Conservation (phyloP, 2,888 invertebrate species). For the Alentia gelatinosa region DNA sequence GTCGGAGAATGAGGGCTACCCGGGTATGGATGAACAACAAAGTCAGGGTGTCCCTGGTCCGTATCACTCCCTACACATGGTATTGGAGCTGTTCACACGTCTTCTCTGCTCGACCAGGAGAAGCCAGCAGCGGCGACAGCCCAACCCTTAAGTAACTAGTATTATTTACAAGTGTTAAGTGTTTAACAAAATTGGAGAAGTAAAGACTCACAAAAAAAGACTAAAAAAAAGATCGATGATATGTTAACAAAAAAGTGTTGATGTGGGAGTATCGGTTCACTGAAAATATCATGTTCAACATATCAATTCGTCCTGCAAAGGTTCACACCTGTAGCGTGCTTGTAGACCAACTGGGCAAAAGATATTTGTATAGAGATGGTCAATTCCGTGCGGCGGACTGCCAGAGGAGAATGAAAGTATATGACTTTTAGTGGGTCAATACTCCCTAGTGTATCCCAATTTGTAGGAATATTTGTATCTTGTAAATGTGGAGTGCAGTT, state of each 20-base stretch:
- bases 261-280: neutral
- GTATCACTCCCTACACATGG: neutral
- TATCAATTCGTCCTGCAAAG: constrained; percentile 18
- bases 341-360: neutral
- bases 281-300: constrained; percentile 7
- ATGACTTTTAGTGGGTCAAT: neutral
- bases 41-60: neutral
- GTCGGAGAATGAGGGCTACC: neutral
- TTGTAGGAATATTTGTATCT: constrained; percentile 40
- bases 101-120: neutral
- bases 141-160: neutral
- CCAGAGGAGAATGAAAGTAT: neutral
- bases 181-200: neutral
- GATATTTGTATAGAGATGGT: neutral
- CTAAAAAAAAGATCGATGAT: neutral
- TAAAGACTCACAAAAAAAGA: neutral
- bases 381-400: neutral
- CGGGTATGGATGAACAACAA: neutral
- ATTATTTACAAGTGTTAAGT: neutral
- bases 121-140: no score
- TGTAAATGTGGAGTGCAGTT: constrained; percentile 15
- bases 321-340: neutral
- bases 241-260: neutral
- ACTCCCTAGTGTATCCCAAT: neutral
- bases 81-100: neutral